Conservation (phyloP, 2,113 vertebrate species). For the Nicator chloris region DNA sequence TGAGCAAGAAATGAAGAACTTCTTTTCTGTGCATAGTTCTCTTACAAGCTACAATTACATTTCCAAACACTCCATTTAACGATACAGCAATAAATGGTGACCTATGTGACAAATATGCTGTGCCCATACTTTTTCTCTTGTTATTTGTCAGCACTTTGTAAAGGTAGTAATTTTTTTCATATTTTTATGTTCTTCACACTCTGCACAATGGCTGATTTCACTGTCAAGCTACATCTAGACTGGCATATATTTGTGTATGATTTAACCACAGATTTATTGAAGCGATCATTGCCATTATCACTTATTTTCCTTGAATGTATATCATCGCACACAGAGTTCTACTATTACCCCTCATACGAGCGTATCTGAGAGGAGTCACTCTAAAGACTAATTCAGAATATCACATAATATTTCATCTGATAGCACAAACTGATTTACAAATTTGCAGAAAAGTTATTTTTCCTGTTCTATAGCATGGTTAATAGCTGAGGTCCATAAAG, state of each 20-base stretch:
- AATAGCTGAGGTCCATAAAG: not conserved
- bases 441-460: not conserved
- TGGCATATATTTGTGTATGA: not conserved
- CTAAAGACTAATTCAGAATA: constrained; percentile 23
- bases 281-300: not conserved
- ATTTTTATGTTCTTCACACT: not conserved
- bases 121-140: not conserved
- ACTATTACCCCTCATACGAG: not conserved
- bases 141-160: not conserved
- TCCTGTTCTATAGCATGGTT: not conserved
- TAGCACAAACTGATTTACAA: not conserved
- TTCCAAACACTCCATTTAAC: not conserved
- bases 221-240: not conserved
- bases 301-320: not conserved
- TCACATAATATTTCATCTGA: not conserved
- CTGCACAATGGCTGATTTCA: not conserved
- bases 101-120: not conserved
- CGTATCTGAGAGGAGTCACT: not conserved
- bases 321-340: not conserved
- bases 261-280: constrained; percentile 19
- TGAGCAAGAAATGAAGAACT: not conserved
- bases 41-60: not conserved
- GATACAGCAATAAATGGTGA: not conserved
- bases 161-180: not conserved
- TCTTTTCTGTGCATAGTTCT: not conserved